phyloP scores from a whole-genome alignment of 2,113 vertebrate species.

The Bubo bubo region DNA sequence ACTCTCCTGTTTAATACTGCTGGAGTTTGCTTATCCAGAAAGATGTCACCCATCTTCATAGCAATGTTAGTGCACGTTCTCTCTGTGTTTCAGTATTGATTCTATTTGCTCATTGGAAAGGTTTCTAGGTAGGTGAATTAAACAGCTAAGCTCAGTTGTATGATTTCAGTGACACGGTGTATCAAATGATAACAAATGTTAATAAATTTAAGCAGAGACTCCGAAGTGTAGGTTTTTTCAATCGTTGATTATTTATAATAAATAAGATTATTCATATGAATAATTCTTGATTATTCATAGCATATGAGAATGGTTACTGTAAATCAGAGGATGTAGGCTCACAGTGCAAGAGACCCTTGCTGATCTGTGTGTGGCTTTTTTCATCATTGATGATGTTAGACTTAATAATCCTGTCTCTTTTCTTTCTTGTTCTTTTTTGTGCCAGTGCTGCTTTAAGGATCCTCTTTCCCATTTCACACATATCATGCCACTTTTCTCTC shows the following conservation, averaged over 20 bases:
- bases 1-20: background rate
- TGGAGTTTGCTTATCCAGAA: background rate
- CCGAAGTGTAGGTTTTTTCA: background rate
- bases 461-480: background rate
- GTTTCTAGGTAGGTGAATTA: background rate
- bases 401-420: background rate
- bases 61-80: background rate
- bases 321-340: background rate
- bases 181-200: background rate
- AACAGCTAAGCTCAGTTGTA: background rate
- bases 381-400: background rate
- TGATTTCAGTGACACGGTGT: background rate
- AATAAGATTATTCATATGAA: background rate
- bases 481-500: background rate
- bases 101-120: background rate
- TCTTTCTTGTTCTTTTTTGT: background rate
- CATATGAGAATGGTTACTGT: background rate
- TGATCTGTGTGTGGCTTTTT: background rate
- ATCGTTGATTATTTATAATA: background rate
- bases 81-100: background rate
- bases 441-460: background rate
- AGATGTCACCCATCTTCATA: background rate
- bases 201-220: background rate
- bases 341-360: background rate
- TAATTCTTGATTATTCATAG: background rate